Base-by-base conservation (phyloP, 1,140 invertebrate species). In the Andricus grossulariae region DNA sequence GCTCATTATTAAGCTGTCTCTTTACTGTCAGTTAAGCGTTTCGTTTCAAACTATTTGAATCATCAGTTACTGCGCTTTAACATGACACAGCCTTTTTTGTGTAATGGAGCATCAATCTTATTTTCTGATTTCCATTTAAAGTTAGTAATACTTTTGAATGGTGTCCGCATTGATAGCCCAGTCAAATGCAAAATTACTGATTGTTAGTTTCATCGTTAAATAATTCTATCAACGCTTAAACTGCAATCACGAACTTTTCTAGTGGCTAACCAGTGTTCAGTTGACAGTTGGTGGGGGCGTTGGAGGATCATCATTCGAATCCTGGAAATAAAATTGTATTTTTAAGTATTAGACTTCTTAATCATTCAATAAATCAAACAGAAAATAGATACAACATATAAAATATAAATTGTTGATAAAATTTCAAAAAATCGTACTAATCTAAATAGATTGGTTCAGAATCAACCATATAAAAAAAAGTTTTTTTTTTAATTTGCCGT, bases 301-400 rank as follows among this genome's bases (percentile, higher is more conserved):
- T 18, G 89, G 87, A 71, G 84, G 88, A 18, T 88, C 85, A 32
- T 83, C 80, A 72, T 84, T 80, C 7, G 84, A 85, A 32, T 75
- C 84, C 89, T 90, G 75, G 16, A 82, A 86, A 75, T 77, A 82
- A 74, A 13, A 54, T 71, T 71, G 3, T 55, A 77, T 52, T 71
- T 52, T 75, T 49, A 71, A 75, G 7, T 49, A 54, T 51, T 16
- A n/a, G 71, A 52, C 49, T 54, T 76, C 25, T 19, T 8, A 19
- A 18, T 18, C 8, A 54, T 54, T 54, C 7, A n/a, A 54, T 2
- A 55, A 21, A 55, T 7, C 18, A 55, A 25, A 55, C 10, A 55
- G 19, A 19, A 19, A 11, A 55, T 13, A 51, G 32, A 16, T 49
- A 32, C 15, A 45, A 50, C 45, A 32, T 39, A 39, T 32, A 32